A percentile compares a stretch with the other conserved stretches of the same genome.
Conservation (phyloP, 2,888 invertebrate species). For the Eupithecia dodoneata region DNA sequence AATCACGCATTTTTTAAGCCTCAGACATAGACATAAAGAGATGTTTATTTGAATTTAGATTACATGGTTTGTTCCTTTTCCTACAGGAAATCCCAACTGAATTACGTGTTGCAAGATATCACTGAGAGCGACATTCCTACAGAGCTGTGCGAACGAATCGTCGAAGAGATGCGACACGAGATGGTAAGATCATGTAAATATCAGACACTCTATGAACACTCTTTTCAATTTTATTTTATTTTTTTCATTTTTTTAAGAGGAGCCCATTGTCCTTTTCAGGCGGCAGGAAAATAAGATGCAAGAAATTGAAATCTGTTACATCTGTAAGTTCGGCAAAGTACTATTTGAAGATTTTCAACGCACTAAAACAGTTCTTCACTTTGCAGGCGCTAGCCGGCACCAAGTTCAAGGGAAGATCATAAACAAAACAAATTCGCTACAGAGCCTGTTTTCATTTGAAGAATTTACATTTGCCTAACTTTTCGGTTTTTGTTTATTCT, state of each 20-base stretch:
- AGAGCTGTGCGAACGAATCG: conserved; percentile 93
- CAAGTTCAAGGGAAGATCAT: conserved; percentile 77
- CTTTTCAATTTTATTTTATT: conserved; percentile 38
- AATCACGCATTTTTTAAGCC: too few relatives aligned
- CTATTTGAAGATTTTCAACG: conserved; percentile 78
- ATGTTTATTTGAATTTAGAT: too few relatives aligned
- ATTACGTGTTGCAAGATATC: conserved; percentile 94
- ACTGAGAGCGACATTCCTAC: conserved; percentile 96
- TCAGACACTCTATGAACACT: conserved; percentile 53
- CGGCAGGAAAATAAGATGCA: conserved; percentile 81
- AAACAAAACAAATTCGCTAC: conserved; percentile 25
- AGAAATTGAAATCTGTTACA: conserved; percentile 77
- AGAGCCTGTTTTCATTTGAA: conserved; percentile 40
- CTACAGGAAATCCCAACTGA: conserved; percentile 90
- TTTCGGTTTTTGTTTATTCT: conserved; percentile 34
- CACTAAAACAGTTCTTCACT: conserved; percentile 82
- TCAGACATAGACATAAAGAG: too few relatives aligned
- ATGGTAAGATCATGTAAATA: conserved; percentile 87
- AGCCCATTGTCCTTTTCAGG: conserved; percentile 71
- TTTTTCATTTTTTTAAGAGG: conserved; percentile 61
- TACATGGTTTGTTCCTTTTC: background rate
- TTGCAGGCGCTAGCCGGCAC: conserved; percentile 78
- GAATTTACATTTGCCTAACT: conserved; percentile 44
- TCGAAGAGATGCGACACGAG: conserved; percentile 97
- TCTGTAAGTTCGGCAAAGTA: conserved; percentile 76